phyloP scores from a whole-genome alignment of 2,888 invertebrate species.

The Alloscopus bannaensis region DNA sequence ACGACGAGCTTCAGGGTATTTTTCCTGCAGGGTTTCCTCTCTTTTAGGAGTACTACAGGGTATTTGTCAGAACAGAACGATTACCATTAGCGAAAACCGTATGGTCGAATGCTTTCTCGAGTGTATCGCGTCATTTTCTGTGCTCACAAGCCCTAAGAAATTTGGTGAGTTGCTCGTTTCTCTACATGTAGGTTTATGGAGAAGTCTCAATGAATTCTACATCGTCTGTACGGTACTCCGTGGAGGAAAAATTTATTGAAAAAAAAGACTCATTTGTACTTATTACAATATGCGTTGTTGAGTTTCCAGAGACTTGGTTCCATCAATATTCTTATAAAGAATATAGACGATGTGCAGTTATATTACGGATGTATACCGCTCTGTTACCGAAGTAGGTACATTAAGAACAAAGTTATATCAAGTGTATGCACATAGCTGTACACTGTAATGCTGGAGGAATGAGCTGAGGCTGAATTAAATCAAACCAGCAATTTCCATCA shows the following conservation, averaged over 20 bases:
- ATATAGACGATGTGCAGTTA: too few species aligned
- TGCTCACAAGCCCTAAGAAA: constrained; percentile 36
- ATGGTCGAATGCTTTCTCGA: constrained; percentile 70
- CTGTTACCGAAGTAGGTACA: too few species aligned
- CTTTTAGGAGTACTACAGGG: too few species aligned
- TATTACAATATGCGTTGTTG: constrained; percentile 21
- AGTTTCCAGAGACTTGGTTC: neutral
- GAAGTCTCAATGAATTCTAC: constrained; percentile 3
- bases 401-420: too few species aligned
- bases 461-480: constrained; percentile 69
- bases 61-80: constrained; percentile 61
- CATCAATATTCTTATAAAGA: too few species aligned
- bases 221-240: neutral
- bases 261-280: constrained; percentile 32
- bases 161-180: constrained; percentile 6
- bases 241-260: constrained; percentile 30
- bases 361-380: too few species aligned
- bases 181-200: neutral
- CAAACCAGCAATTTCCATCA: constrained; percentile 61
- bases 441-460: constrained; percentile 41
- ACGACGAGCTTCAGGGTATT: constrained; percentile 36
- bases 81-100: constrained; percentile 68
- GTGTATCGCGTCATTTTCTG: constrained; percentile 69
- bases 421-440: neutral
- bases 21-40: constrained; percentile 40